Conservation (phyloP, 2,113 vertebrate species). For the Ophthalmolycus amberensis region DNA sequence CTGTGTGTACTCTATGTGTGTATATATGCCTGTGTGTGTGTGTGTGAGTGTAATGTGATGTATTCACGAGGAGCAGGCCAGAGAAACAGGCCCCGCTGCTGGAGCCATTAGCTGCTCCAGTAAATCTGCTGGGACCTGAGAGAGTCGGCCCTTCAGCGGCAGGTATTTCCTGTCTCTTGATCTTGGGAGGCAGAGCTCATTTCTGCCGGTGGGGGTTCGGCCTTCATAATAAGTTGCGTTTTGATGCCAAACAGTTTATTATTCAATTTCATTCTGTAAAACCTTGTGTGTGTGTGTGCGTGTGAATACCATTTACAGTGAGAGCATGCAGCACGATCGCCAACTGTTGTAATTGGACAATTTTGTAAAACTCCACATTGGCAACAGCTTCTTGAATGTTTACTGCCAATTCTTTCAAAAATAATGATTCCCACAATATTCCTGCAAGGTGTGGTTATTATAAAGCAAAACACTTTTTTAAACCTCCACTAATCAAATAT, state of each 20-base stretch:
- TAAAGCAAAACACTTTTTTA: slow-evolving; percentile 26
- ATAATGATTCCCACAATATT: slow-evolving; percentile 4
- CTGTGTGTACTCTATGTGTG: background rate
- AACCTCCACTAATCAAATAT: slow-evolving; percentile 10
- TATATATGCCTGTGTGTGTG: slow-evolving; percentile 2
- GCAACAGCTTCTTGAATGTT: background rate
- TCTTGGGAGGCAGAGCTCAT: slow-evolving; percentile 71
- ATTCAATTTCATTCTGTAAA: slow-evolving; percentile 66
- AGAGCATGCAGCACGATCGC: background rate
- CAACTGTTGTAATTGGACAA: slow-evolving; percentile 33
- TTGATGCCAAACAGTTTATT: slow-evolving; percentile 81
- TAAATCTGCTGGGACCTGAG: slow-evolving; percentile 74
- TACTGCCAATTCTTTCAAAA: slow-evolving; percentile 27
- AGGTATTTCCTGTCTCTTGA: slow-evolving; percentile 85
- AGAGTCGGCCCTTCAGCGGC: slow-evolving; percentile 60
- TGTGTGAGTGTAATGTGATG: slow-evolving; percentile 49
- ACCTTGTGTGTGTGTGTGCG: slow-evolving; percentile 21
- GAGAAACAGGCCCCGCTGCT: slow-evolving; percentile 56
- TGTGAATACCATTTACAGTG: background rate
- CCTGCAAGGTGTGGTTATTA: background rate
- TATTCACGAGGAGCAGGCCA: slow-evolving; percentile 61
- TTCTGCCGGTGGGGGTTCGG: slow-evolving; percentile 76
- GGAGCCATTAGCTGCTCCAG: slow-evolving; percentile 74
- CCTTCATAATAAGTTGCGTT: slow-evolving; percentile 74
- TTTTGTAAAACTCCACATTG: slow-evolving; percentile 27